A percentile compares a stretch with the other conserved stretches of the same genome.
phyloP scores from a whole-genome alignment of 30 jellyfish, hydroid and myxozoan genomes.

The Hydractinia symbiolongicarpus region DNA sequence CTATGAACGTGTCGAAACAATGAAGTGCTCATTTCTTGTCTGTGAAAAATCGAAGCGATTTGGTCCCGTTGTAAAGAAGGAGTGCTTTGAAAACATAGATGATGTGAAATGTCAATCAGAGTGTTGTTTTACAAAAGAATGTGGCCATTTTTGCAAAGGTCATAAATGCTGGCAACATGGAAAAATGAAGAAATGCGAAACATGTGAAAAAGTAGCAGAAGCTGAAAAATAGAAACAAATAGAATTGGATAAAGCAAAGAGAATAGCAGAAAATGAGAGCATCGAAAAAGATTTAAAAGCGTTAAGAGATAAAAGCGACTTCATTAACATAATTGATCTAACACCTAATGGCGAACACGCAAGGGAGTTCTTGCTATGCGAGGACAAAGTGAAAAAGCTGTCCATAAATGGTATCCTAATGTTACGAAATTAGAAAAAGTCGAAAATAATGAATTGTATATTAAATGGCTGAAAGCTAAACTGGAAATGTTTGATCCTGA shows the following conservation, averaged over 20 bases:
- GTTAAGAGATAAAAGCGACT: constrained; percentile 1
- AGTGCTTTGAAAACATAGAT: constrained; percentile 32
- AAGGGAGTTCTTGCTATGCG: constrained; percentile 27
- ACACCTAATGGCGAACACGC: constrained; percentile 32
- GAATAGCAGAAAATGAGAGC: constrained; percentile 18
- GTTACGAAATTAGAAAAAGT: constrained; percentile 63
- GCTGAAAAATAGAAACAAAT: constrained; percentile 9
- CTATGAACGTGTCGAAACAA: background rate
- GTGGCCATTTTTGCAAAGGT: constrained; percentile 19
- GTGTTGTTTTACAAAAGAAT: constrained; percentile 11
- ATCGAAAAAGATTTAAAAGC: background rate
- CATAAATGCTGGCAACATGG: constrained; percentile 29
- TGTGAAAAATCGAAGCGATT: background rate
- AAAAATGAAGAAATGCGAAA: constrained; percentile 10
- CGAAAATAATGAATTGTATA: constrained; percentile 33
- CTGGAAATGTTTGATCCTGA: constrained; percentile 23
- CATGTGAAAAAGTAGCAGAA: constrained; percentile 16
- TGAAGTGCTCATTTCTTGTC: constrained; percentile 17
- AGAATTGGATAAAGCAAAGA: constrained; percentile 21
- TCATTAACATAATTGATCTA: constrained; percentile 22
- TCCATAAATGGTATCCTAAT: constrained; percentile 54
- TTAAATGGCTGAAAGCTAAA: constrained; percentile 36
- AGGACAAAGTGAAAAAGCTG: constrained; percentile 56
- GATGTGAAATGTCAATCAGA: constrained; percentile 23
- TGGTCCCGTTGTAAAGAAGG: constrained; percentile 27